Conservation (phyloP, 2,797 vertebrate species). For the Neoniphon sammara region DNA sequence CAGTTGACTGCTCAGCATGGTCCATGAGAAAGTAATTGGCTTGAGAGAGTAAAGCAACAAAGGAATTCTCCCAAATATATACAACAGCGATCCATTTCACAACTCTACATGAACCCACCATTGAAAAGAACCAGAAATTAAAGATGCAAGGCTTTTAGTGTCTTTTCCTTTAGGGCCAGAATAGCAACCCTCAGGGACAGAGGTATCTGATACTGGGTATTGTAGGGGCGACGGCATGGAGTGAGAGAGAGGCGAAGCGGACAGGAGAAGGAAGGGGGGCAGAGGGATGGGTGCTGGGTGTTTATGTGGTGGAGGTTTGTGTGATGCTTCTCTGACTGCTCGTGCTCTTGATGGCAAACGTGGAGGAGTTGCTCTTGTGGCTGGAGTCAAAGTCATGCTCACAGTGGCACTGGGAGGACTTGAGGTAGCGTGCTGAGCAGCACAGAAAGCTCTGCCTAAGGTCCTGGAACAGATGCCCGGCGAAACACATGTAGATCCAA, state of each 20-base stretch:
- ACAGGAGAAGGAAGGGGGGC: not conserved
- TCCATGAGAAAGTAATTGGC: conserved; percentile 10
- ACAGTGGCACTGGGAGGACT: conserved; percentile 82
- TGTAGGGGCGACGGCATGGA: conserved; percentile 11
- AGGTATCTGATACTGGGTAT: conserved; percentile 35
- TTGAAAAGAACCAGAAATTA: conserved; percentile 18
- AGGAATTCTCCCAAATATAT: conserved; percentile 16
- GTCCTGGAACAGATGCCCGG: conserved; percentile 95
- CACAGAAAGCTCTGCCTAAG: conserved; percentile 90
- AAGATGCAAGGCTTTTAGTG: not conserved
- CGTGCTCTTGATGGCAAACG: conserved; percentile 88
- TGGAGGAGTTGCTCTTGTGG: conserved; percentile 94
- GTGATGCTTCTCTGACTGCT: conserved; percentile 90
- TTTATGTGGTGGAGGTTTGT: conserved; percentile 82
- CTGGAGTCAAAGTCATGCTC: conserved; percentile 87
- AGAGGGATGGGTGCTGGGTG: not conserved
- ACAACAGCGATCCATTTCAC: conserved; percentile 18
- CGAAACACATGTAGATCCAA: conserved; percentile 99
- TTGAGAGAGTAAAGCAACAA: conserved; percentile 2
- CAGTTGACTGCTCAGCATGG: conserved; percentile 20
- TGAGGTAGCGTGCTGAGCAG: conserved; percentile 86
- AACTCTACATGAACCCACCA: conserved; percentile 18
- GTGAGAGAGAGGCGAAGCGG: not conserved
- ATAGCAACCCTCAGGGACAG: not conserved
- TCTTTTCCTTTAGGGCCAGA: conserved; percentile 3